A percentile compares a stretch with the other conserved stretches of the same genome.
These are phyloP conservation scores for Heliconius hewitsoni DNA, from an alignment of 1,140 invertebrate genomes.

Conservation along the genomic window DNA sequence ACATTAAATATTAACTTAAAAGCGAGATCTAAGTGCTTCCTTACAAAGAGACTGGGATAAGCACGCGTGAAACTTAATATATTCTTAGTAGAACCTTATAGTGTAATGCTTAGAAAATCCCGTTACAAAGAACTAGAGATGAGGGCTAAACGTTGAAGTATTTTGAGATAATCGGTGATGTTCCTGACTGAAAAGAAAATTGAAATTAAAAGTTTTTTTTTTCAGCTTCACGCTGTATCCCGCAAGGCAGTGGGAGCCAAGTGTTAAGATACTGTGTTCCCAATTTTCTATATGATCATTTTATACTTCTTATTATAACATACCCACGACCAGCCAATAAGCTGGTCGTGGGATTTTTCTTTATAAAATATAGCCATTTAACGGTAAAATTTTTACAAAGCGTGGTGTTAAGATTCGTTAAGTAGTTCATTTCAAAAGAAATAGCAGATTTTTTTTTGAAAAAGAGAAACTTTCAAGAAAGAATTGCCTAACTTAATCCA, in stretches of 20 bases:
- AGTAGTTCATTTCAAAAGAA: no score
- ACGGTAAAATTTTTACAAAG: no score
- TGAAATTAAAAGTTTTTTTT: neutral
- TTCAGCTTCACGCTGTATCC: neutral
- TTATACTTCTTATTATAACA: no score
- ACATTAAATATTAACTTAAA: slow-evolving; percentile 22
- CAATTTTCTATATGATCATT: neutral
- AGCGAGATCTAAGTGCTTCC: slow-evolving; percentile 27
- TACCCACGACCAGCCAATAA: accelerated
- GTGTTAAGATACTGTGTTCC: neutral
- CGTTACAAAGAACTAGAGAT: slow-evolving; percentile 20
- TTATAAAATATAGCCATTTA: no score
- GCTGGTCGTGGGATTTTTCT: no score
- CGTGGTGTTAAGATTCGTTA: no score
- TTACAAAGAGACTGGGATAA: slow-evolving; percentile 22
- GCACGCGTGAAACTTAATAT: slow-evolving; percentile 24
- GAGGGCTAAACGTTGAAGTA: neutral
- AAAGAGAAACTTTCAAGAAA: no score
- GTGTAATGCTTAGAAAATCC: slow-evolving; percentile 22
- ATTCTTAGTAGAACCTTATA: slow-evolving; percentile 26
- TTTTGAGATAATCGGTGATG: slow-evolving; percentile 12
- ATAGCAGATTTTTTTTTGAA: no score
- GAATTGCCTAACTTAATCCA: no score
- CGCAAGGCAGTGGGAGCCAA: neutral
- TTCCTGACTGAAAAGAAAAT: neutral